Conservation (phyloP, 2,113 vertebrate species). For the Sebastes schlegelii region DNA sequence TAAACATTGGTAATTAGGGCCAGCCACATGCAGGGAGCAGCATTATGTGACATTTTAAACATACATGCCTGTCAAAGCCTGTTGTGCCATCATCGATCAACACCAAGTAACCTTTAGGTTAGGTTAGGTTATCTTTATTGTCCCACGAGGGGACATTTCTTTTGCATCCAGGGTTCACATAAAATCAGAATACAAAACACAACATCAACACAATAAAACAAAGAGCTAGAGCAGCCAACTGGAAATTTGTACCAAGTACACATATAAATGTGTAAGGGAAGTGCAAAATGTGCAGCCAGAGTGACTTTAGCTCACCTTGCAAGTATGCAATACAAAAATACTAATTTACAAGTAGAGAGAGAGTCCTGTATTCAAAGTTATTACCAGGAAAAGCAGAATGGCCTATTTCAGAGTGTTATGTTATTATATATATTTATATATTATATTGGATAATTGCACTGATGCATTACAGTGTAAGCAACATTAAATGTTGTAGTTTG, state of each 20-base stretch:
- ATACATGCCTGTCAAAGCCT: slow-evolving; percentile 9
- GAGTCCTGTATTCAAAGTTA: background rate
- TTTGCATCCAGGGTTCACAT: too few relatives aligned
- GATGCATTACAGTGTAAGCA: background rate
- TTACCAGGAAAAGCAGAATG: background rate
- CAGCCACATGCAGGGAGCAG: slow-evolving; percentile 7
- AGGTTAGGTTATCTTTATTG: too few relatives aligned
- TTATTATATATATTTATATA: background rate
- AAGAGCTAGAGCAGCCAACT: too few relatives aligned
- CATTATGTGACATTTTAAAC: slow-evolving; percentile 18
- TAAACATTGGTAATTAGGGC: slow-evolving; percentile 38
- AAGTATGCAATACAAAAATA: background rate
- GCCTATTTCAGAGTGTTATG: background rate
- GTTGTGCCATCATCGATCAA: background rate
- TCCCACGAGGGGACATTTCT: too few relatives aligned
- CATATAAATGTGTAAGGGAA: too few relatives aligned
- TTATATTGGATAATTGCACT: background rate
- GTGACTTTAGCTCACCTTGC: background rate
- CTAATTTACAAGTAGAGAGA: background rate
- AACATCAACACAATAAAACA: too few relatives aligned
- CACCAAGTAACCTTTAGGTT: background rate
- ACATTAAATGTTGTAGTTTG: background rate
- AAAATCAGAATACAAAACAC: too few relatives aligned
- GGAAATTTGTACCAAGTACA: too few relatives aligned
- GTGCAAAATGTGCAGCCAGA: too few relatives aligned